Evolutionary conservation across 2,888 invertebrate genomes (phyloP).

Genomic region (Branchipolynoe longqiensis): DNA sequence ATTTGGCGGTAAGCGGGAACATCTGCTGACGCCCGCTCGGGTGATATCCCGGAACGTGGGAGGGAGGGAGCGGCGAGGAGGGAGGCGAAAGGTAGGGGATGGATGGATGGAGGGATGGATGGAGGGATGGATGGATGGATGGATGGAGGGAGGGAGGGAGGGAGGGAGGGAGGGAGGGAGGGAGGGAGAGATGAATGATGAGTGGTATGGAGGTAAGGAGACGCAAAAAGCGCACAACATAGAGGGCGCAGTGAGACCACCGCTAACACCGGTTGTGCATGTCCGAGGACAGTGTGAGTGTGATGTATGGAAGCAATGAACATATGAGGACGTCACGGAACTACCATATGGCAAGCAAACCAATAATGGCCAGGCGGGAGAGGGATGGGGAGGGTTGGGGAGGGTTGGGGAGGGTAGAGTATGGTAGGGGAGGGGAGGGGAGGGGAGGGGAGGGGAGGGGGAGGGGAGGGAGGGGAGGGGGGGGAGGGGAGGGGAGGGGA

Average conservation of each 20-base stretch:
- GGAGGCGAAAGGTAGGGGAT: not conserved
- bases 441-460: not conserved
- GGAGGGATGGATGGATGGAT: not conserved
- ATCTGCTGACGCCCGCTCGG: no score
- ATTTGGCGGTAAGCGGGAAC: no score
- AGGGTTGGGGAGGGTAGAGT: not conserved
- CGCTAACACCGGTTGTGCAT: no score
- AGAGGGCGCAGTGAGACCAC: no score
- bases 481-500: not conserved
- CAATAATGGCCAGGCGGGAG: no score
- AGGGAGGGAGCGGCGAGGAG: not conserved
- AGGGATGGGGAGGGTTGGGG: not conserved
- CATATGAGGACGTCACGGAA: no score
- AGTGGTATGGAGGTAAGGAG: not conserved
- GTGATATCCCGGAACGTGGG: not conserved
- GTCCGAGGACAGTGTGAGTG: no score
- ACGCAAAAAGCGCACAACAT: no score
- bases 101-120: not conserved
- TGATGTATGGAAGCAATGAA: no score
- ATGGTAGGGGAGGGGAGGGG: not conserved
- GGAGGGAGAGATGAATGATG: not conserved
- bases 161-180: not conserved
- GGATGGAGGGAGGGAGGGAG: not conserved
- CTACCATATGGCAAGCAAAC: no score
- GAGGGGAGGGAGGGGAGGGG: not conserved